A percentile compares a stretch with the other conserved stretches of the same genome.
These are phyloP conservation scores for Morpho deidamia DNA, from an alignment of 2,888 invertebrate genomes.

Conservation along the genomic window DNA sequence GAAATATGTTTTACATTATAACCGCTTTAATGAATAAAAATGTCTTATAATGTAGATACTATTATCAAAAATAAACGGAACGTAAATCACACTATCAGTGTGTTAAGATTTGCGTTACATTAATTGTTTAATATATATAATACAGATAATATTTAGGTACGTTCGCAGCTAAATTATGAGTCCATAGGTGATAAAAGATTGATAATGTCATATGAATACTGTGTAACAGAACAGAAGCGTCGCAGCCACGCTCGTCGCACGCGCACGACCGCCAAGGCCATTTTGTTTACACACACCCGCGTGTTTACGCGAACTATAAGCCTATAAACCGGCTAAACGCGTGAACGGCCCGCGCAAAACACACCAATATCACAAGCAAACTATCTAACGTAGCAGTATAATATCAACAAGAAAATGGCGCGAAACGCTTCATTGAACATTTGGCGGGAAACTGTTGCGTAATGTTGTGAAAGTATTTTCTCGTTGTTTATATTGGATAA, in stretches of 20 bases:
- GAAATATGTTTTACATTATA: no score
- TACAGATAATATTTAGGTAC: not conserved
- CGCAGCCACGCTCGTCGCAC: slow-evolving; percentile 42
- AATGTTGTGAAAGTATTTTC: slow-evolving; percentile 57
- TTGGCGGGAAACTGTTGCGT: slow-evolving; percentile 66
- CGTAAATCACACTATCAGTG: no score
- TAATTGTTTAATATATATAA: no score
- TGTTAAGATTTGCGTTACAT: no score
- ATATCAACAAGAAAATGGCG: slow-evolving; percentile 57
- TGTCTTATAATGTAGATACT: no score
- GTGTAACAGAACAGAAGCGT: slow-evolving; percentile 43
- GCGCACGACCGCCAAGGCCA: slow-evolving; percentile 64
- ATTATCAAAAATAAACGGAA: no score
- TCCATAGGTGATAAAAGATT: slow-evolving; percentile 42
- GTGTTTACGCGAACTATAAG: slow-evolving; percentile 50
- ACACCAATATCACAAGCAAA: slow-evolving; percentile 29
- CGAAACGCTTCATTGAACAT: slow-evolving; percentile 68
- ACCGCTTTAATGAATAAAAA: no score
- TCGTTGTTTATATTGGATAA: slow-evolving; percentile 16
- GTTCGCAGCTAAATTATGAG: slow-evolving; percentile 5
- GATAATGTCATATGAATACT: slow-evolving; percentile 44
- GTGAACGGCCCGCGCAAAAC: slow-evolving; percentile 31
- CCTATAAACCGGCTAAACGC: slow-evolving; percentile 40
- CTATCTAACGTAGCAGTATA: slow-evolving; percentile 46
- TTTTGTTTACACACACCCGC: slow-evolving; percentile 67